Evolutionary conservation across 2,888 invertebrate species (phyloP), one percentile per base, ranked within the genome.

Genomic region (Idaea dimidiata): DNA sequence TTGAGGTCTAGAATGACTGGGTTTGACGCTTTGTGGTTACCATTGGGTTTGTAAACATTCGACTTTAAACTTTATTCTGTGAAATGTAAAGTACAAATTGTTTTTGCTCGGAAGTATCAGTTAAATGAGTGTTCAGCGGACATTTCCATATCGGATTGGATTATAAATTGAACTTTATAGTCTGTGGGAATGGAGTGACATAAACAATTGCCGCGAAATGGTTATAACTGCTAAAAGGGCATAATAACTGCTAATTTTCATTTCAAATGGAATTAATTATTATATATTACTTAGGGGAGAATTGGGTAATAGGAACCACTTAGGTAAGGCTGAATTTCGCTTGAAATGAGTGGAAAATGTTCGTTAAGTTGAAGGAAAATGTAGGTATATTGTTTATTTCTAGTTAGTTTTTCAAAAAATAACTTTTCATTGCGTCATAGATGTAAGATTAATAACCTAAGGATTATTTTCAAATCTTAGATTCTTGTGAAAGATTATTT

Each of bases 1-100:
- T 43, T 43, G 43, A 43, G 43, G 43, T 43, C 43, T 43, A 43
- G 43, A 43, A 43, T 43, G 43, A 43, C 43, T 43, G 43, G 43
- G 43, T 43, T 43, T 43, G 43, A 43, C 43, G 43, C 43, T 43
- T 43, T 43, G 43, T 43, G 43, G 43, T 43, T 43, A 43, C 43
- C 43, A 43, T 43, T 43, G 43, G 43, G 43, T 43, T 14, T 43
- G 10, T 43, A 43, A 43, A 43, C 14, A 14, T 43, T 43, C 14
- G 10, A 43, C 43, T 43, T 43, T 43, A 7, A 43, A 43, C 43
- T 43, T 43, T 43, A 43, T 43, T 7, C 10, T 43, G 43, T 43
- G 43, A 43, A 14, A 14, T 0, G 8, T 6, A 43, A 8, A 43
- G 43, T 43, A 14, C 43, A 14, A 4, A 43, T 43, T 43, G 43